phyloP scores from a whole-genome alignment of 2,888 invertebrate species.

The Eristalinus sepulchralis region DNA sequence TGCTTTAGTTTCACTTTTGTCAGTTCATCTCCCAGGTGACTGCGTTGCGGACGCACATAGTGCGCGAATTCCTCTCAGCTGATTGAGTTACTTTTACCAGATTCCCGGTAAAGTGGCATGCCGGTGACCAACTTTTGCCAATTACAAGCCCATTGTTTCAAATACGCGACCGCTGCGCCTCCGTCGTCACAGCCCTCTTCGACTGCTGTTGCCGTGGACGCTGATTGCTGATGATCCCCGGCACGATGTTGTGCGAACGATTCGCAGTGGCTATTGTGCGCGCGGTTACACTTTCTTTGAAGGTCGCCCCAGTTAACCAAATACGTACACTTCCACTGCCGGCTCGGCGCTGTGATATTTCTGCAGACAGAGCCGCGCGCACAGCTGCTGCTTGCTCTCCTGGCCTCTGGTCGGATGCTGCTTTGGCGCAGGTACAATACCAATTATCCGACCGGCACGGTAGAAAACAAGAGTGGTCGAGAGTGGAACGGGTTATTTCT shows the following conservation, averaged over 20 bases:
- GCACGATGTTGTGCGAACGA: conserved; percentile 13
- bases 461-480: conserved; percentile 66
- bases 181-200: neutral
- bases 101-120: conserved; percentile 28
- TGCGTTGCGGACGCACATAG: conserved; percentile 4
- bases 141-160: conserved; percentile 64
- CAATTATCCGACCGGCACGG: conserved; percentile 60
- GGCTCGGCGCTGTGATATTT: conserved; percentile 51
- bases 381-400: conserved; percentile 23
- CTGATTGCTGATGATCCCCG: conserved; percentile 38
- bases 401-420: conserved; percentile 29
- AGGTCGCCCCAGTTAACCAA: conserved; percentile 71
- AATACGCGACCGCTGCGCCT: neutral
- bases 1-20: conserved; percentile 51
- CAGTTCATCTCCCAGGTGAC: conserved; percentile 24
- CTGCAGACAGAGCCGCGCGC: neutral
- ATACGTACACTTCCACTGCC: conserved; percentile 65
- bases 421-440: conserved; percentile 67
- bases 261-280: conserved; percentile 20
- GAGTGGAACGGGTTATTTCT: conserved; percentile 64
- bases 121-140: conserved; percentile 62
- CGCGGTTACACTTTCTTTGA: conserved; percentile 69
- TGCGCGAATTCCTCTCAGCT: conserved; percentile 42
- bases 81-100: conserved; percentile 63
- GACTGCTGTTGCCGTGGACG: neutral